Conservation (phyloP, 2,888 invertebrate species). For the Ochropleura leucogaster region DNA sequence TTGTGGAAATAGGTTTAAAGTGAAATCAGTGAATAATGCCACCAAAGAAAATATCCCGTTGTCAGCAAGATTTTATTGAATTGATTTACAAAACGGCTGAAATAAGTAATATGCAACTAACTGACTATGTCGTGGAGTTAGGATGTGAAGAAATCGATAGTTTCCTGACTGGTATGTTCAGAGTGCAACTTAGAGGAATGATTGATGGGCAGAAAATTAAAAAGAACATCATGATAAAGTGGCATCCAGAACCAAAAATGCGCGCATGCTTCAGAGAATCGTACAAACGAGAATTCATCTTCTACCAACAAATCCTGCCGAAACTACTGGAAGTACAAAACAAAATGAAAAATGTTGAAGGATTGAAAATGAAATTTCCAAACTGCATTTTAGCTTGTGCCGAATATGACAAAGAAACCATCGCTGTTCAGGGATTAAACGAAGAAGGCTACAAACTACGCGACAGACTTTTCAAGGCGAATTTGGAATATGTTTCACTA, state of each 20-base stretch:
- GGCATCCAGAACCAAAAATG: slow-evolving; percentile 75
- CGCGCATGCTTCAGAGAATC: slow-evolving; percentile 75
- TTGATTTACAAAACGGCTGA: slow-evolving; percentile 77
- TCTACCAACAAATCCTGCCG: slow-evolving; percentile 73
- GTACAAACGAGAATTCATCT: slow-evolving; percentile 76
- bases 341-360: slow-evolving; percentile 76
- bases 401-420: slow-evolving; percentile 76
- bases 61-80: slow-evolving; percentile 74
- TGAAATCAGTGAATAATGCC: slow-evolving; percentile 72
- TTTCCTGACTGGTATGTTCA: slow-evolving; percentile 74
- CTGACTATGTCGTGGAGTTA: slow-evolving; percentile 70
- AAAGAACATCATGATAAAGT: slow-evolving; percentile 74
- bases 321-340: slow-evolving; percentile 76
- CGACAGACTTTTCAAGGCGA: slow-evolving; percentile 74
- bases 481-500: slow-evolving; percentile 74
- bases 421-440: slow-evolving; percentile 67
- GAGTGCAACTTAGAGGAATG: slow-evolving; percentile 74
- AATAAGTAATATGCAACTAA: slow-evolving; percentile 69
- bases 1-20: slow-evolving; percentile 45
- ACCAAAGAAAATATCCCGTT: slow-evolving; percentile 77
- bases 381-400: slow-evolving; percentile 76
- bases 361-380: slow-evolving; percentile 80
- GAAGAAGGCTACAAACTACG: slow-evolving; percentile 66
- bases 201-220: slow-evolving; percentile 75
- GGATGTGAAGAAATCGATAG: slow-evolving; percentile 79